Evolutionary conservation across 2,113 vertebrate genomes (phyloP).

Genomic region (Apteryx mantelli): DNA sequence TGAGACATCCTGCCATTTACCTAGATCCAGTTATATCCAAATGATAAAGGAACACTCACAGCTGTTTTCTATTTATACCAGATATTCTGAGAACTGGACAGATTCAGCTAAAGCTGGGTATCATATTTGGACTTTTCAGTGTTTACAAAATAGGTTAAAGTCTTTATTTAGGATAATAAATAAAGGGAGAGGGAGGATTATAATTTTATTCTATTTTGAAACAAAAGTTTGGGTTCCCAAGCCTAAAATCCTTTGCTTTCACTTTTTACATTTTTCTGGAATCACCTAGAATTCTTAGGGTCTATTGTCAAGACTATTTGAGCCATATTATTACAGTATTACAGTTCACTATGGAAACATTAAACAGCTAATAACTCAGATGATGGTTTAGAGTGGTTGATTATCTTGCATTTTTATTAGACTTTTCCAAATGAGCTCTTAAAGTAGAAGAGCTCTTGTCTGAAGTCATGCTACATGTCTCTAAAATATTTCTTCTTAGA

Average conservation of each 20-base stretch:
- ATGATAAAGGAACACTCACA: background rate
- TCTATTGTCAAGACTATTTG: background rate
- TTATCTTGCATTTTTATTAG: background rate
- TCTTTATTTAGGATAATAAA: background rate
- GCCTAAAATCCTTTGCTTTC: background rate
- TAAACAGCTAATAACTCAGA: background rate
- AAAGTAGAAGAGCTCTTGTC: background rate
- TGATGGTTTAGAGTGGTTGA: background rate
- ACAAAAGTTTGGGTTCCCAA: background rate
- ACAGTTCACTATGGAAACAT: constrained; percentile 1
- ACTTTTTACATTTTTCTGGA: background rate
- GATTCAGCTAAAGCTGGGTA: background rate
- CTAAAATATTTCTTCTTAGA: background rate
- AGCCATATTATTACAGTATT: background rate
- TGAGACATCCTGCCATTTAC: background rate
- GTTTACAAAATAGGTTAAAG: background rate
- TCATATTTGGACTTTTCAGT: background rate
- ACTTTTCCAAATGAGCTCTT: background rate
- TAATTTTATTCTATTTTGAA: background rate
- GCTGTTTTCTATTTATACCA: background rate
- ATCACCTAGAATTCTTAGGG: constrained; percentile 14
- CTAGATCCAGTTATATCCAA: background rate
- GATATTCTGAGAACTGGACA: background rate
- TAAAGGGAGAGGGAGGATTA: background rate
- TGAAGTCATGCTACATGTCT: background rate